phyloP scores from a whole-genome alignment of 1,140 invertebrate species.

The Cydia pomonella region DNA sequence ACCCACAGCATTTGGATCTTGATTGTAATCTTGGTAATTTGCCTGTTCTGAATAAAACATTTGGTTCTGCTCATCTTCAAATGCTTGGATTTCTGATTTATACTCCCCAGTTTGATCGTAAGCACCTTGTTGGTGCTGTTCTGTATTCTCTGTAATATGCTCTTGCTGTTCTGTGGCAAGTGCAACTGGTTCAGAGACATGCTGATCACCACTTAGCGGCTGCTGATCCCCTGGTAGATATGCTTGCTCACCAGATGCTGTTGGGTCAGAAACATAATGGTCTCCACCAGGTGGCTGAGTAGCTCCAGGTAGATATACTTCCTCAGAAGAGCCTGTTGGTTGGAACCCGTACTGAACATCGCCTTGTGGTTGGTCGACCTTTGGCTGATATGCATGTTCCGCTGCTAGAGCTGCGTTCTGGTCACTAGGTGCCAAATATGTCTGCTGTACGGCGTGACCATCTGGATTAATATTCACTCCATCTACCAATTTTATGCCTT shows the following conservation, averaged over 20 bases:
- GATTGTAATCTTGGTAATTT: constrained; percentile 42
- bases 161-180: not conserved
- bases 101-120: constrained; percentile 26
- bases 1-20: constrained; percentile 39
- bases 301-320: not conserved
- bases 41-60: constrained; percentile 61
- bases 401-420: not conserved
- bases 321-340: not conserved
- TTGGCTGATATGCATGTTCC: not conserved
- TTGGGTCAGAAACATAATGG: not conserved
- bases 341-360: not conserved
- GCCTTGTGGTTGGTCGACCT: not conserved
- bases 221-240: not conserved
- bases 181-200: constrained; percentile 3
- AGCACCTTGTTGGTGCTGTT: constrained; percentile 27
- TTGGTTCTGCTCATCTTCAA: constrained; percentile 59
- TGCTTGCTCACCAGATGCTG: not conserved
- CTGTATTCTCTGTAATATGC: not conserved
- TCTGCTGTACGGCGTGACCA: not conserved
- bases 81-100: constrained; percentile 50
- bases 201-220: not conserved
- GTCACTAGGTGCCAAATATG: not conserved
- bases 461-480: constrained; percentile 39
- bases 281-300: not conserved
- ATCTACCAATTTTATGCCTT: constrained; percentile 34